Base-by-base conservation (phyloP, 1,140 invertebrate genomes). In the Drusus annulatus region DNA sequence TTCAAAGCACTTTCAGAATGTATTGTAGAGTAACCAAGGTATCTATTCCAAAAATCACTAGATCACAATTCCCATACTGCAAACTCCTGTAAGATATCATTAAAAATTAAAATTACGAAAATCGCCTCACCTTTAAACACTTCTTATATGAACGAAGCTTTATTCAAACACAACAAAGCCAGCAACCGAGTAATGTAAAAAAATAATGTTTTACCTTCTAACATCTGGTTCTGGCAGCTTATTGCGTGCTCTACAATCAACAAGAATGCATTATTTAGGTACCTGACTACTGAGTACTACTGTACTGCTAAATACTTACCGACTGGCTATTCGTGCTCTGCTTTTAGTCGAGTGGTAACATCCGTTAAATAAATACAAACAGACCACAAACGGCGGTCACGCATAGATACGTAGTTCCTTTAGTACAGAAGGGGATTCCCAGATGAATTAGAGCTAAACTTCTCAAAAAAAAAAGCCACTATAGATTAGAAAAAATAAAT, bases 281-380 rank as follows among this genome's bases (percentile, higher is more conserved):
- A 45, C 36, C 10, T 45, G 8, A 45, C 36, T 45, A 45, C 36
- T 1, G 7, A 45, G 36, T 13, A 36, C 3, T 36, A 45, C 8
- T 45, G 13, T 45, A 45, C 10, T 13, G 36, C 36, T 45, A 45
- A 45, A 8, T 45, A 45, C 36, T 45, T 45, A 45, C 36, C 36
- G 6, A n/a, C 16, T 28, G 21, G 16, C 25, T 28, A 13, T 69
- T 69, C 65, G 28, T 50, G 28, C 36, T 69, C 36, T 50, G 36
- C n/a, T 19, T 50, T 50, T 50, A 69, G 36, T 50, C 65, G 45
- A 69, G 65, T 69, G 28, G 36, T n/a, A 69, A 69, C 65, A 69
- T 45, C 65, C 65, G 65, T 19, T 69, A 19, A 69, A 69, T 69
- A 69, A 69, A 69, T 69, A 69, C 31, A 69, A 69, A 69, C 51